Evolutionary conservation across 1,140 invertebrate genomes (phyloP), one percentile per base, ranked within the genome.

Genomic region (Steinernema feltiae): DNA sequence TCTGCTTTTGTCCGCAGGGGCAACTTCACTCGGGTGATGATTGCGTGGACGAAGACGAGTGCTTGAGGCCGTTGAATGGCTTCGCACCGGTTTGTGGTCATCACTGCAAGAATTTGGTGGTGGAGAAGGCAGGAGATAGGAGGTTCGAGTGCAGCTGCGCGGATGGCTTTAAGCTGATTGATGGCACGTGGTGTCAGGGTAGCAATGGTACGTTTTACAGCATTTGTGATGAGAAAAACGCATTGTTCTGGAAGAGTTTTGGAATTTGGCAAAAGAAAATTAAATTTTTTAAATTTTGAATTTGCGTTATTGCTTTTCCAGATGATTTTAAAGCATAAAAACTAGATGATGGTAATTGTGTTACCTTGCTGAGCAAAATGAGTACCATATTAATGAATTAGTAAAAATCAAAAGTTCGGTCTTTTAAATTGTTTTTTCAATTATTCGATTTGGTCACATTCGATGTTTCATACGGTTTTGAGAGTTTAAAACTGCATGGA

Each of bases 161-260:
- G 3, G 7, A 7, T 15, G 53, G 53, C 7, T 63, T 17, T 27
- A 63, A 63, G 24, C 53, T 63, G 3, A 27, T 63, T 63, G 53
- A 63, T 63, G 24, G 24, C 53, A 63, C 12, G 53, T 63, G 53
- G 53, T 63, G 53, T 27, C 53, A 27, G 53, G 53, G 53, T 63
- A 27, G 2, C 24, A 63, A 63, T 27, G 41, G 41, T 46, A 46
- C 7, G 41, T 46, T n/a, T n/a, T n/a, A n/a, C n/a, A n/a, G n/a
- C 41, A 46, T 46, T 46, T 46, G n/a, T n/a, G n/a, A n/a, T 46
- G n/a, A 46, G 41, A n/a, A 46, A 12, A 46, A 7, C 41, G 41
- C n/a, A 46, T 46, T 46, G 41, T 46, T 46, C 41, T 12, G 41
- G 7, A n/a, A 46, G 7, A 46, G 7, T n/a, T 46, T 46, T 46